phyloP scores from a whole-genome alignment of 2,113 vertebrate genomes.

The Pteropus alecto region DNA sequence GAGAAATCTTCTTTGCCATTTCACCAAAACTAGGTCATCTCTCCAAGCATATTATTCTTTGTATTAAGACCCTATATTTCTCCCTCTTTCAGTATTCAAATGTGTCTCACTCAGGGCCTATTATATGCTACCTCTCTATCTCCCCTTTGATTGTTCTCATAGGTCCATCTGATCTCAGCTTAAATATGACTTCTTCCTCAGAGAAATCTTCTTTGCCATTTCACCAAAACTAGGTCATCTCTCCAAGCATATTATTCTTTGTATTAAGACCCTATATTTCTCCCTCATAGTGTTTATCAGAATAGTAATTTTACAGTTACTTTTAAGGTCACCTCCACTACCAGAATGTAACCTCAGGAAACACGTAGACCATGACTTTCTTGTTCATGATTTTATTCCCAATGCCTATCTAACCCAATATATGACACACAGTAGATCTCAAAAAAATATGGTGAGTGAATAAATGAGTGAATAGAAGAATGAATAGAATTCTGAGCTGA shows the following conservation, averaged over 20 bases:
- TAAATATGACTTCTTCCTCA: not conserved
- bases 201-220: not conserved
- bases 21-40: not conserved
- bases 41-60: not conserved
- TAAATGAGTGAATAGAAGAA: not conserved
- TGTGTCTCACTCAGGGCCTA: not conserved
- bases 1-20: not conserved
- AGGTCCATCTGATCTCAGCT: not conserved
- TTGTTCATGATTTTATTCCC: not conserved
- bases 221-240: not conserved
- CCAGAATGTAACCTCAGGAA: not conserved
- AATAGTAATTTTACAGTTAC: not conserved
- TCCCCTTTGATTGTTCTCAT: not conserved
- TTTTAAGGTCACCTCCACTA: not conserved
- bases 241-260: not conserved
- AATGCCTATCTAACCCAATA: not conserved
- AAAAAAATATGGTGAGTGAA: not conserved
- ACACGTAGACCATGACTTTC: not conserved
- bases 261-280: not conserved
- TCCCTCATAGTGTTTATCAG: not conserved
- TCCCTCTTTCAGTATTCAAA: not conserved
- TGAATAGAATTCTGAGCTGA: not conserved
- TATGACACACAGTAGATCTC: not conserved
- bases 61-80: not conserved
- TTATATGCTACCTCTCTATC: not conserved